Evolutionary conservation across 1,140 invertebrate genomes (phyloP), one percentile per base, ranked within the genome.

Genomic region (Agrilus planipennis): DNA sequence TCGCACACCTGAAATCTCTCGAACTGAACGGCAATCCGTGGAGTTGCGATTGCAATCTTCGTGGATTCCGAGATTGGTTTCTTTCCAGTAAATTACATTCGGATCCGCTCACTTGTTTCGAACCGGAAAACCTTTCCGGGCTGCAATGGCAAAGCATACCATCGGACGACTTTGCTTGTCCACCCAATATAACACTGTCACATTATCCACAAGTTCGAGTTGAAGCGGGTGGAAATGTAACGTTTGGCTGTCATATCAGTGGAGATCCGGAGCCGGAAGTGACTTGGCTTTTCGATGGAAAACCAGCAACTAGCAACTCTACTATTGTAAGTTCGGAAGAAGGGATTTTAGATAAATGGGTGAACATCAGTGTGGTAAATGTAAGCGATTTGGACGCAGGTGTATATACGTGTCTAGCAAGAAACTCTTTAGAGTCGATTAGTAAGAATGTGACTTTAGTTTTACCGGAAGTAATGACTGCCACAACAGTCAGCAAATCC

Each of bases 11-110:
- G 12, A 88, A 88, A 61, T 83, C 83, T 0, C 61, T 90, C 2
- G 74, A 75, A 4, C 59, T 91, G 18, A 81, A 87, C 42, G 80
- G 81, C n/a, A 92, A 92, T 57, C 84, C 79, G 11, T 92, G 89
- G 89, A 71, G 70, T 44, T 92, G 89, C 60, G 87, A 92, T 54
- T 92, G 89, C 61, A 72, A 80, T 34, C 60, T 92, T 32, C 75
- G 84, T 34, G 77, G 77, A 12, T 85, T 92, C 46, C 74, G 84
- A 17, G 73, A 75, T 39, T 90, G 86, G 84, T 75, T 88, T 51
- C 69, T 86, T 41, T 64, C 69, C 14, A 77, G 76, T 39, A 75
- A 76, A 44, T 60, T 84, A 3, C 78, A 79, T 32, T 76, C 77
- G 2, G 70, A 75, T n/a, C 67, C 75, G 1, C 63, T 81, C 23